phyloP scores from a whole-genome alignment of 2,797 vertebrate species.

The Scolopax rusticola region DNA sequence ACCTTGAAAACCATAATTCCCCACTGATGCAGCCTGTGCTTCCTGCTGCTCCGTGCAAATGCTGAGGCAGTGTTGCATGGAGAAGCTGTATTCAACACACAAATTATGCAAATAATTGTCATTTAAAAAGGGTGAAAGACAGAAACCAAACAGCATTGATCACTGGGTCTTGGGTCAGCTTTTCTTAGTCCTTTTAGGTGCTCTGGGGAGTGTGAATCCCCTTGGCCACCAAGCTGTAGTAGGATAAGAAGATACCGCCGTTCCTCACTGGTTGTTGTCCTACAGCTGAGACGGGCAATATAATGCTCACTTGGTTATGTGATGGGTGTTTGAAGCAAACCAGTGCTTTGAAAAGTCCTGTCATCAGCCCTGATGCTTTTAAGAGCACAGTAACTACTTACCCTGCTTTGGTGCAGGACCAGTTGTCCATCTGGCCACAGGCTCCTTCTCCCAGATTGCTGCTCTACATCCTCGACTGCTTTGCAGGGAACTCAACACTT shows the following conservation, averaged over 20 bases:
- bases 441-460: not conserved
- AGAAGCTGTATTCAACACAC: not conserved
- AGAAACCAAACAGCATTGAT: not conserved
- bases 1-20: not conserved
- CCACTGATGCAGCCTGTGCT: not conserved
- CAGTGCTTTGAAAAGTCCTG: not conserved
- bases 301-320: rapidly evolving
- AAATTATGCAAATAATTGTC: not conserved
- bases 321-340: not conserved
- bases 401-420: not conserved
- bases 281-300: not conserved
- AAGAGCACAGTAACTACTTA: not conserved
- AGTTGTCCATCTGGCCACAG: not conserved
- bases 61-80: not conserved
- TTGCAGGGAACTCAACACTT: not conserved
- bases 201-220: not conserved
- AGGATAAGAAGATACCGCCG: not conserved
- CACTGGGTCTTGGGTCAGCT: rapidly evolving
- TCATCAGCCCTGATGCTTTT: not conserved
- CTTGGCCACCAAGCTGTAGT: not conserved
- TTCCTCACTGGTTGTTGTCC: not conserved
- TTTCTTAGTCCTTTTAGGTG: not conserved
- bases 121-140: not conserved
- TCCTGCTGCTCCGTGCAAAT: not conserved
- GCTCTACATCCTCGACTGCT: not conserved